Conservation (phyloP, 2,113 vertebrate genomes). For the Tetraodon nigroviridis region DNA sequence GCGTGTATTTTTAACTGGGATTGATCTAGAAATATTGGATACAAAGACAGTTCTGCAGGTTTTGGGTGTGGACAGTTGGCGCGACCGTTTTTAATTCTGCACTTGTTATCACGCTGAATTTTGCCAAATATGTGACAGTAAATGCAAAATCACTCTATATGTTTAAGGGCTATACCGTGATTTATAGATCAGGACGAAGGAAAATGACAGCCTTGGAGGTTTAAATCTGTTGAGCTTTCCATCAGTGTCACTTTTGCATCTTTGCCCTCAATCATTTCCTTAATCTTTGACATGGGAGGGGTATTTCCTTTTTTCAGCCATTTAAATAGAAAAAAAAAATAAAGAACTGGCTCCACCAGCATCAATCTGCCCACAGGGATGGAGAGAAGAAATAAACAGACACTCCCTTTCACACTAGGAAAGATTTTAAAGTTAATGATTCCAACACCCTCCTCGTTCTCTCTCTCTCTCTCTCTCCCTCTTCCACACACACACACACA, state of each 20-base stretch:
- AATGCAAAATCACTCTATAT: not conserved
- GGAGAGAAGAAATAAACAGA: constrained; percentile 21
- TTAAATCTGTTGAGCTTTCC: constrained; percentile 33
- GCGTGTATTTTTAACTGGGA: not conserved
- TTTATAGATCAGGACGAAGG: not conserved
- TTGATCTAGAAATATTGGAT: no score
- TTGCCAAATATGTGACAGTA: not conserved
- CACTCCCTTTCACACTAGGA: constrained; percentile 27
- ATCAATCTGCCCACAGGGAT: constrained; percentile 15
- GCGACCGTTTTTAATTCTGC: not conserved
- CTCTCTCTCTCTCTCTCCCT: constrained; percentile 2
- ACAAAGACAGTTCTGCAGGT: not conserved
- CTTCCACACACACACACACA: constrained; percentile 1
- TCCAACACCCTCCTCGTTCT: constrained; percentile 29
- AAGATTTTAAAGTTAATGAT: constrained; percentile 42
- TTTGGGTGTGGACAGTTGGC: not conserved
- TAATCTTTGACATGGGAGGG: not conserved
- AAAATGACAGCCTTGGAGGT: constrained; percentile 15
- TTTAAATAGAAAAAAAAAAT: not conserved
- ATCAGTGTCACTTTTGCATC: constrained; percentile 23
- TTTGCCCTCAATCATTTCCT: constrained; percentile 17
- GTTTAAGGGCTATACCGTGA: not conserved
- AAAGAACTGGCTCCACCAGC: not conserved
- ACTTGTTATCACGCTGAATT: not conserved
- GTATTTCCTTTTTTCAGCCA: not conserved